phyloP scores from a whole-genome alignment of 2,797 vertebrate genomes.

The Lepilemur septentrionalis region DNA sequence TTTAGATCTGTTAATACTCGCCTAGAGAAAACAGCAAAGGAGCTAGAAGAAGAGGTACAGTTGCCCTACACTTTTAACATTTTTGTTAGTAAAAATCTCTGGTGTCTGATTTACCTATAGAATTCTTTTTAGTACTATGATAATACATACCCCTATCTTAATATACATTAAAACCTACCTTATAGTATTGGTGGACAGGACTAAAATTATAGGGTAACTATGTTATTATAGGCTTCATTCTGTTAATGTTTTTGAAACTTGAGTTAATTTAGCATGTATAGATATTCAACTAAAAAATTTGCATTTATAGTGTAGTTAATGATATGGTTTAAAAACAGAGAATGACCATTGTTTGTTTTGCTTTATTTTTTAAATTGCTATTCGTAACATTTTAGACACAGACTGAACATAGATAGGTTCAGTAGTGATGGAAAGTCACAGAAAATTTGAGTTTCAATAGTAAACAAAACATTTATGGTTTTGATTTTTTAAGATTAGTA shows the following conservation, averaged over 20 bases:
- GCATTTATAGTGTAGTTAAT: not conserved
- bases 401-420: not conserved
- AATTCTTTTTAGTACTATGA: not conserved
- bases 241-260: not conserved
- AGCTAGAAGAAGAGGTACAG: constrained; percentile 96
- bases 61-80: not conserved
- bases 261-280: constrained; percentile 25
- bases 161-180: not conserved
- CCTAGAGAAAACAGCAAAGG: constrained; percentile 95
- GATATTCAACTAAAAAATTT: not conserved
- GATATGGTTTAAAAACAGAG: constrained; percentile 24
- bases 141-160: not conserved
- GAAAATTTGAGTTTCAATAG: constrained; percentile 17
- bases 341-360: not conserved
- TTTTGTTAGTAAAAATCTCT: constrained; percentile 18
- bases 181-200: not conserved
- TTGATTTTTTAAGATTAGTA: not conserved
- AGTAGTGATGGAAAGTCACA: not conserved
- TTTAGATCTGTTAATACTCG: constrained; percentile 90
- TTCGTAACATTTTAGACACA: constrained; percentile 35
- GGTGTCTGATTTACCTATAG: not conserved
- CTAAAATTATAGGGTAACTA: not conserved
- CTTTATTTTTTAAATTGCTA: not conserved
- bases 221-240: not conserved
- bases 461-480: not conserved